Base-by-base conservation (phyloP, 2,888 invertebrate species). In the Serrognathus titanus region DNA sequence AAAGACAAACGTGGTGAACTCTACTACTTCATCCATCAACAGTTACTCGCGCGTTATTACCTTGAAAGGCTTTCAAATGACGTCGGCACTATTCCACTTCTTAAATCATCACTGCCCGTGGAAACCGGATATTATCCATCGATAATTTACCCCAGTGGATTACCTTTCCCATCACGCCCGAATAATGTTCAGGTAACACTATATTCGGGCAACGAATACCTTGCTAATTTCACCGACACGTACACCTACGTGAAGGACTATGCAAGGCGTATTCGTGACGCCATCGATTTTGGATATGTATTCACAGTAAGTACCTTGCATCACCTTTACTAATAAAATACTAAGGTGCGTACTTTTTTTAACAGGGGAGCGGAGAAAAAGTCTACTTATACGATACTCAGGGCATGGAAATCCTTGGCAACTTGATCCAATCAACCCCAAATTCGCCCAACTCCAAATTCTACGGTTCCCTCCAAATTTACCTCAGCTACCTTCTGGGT, bases 31-130 rank as follows among this genome's bases (percentile, higher is more conserved):
- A 79, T 81, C 70, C 84, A 87, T 70, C 85, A 87, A 68, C 87
- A 89, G 73, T 69, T 89, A 10, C 69, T 87, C 66, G 83, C 86
- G 58, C 85, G 88, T 69, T 89, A 87, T 79, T 84, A 85, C 68
- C 74, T 88, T 69, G 88, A 89, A 69, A 85, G 89, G 75, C 75
- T 86, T 52, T 80, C 85, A 37, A 84, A 87, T 63, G 84, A 83
- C 20, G 69, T 87, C 58, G 85, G 84, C 10, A 81, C 83, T 47
- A 82, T 88, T 60, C 81, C 83, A 6, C 79, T 82, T 36, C 77
- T 86, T 60, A 78, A 81, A 64, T 84, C 80, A 80, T 73, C 80
- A 67, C 68, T 76, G 37, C 74, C 80, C 38, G 71, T 82, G 48
- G 71, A 78, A 51, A 75, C 78, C 48, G 81, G 83, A 37, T 88